A percentile compares a stretch with the other conserved stretches of the same genome.
phyloP scores from a whole-genome alignment of 2,888 invertebrate genomes.

The Fragum sueziense region DNA sequence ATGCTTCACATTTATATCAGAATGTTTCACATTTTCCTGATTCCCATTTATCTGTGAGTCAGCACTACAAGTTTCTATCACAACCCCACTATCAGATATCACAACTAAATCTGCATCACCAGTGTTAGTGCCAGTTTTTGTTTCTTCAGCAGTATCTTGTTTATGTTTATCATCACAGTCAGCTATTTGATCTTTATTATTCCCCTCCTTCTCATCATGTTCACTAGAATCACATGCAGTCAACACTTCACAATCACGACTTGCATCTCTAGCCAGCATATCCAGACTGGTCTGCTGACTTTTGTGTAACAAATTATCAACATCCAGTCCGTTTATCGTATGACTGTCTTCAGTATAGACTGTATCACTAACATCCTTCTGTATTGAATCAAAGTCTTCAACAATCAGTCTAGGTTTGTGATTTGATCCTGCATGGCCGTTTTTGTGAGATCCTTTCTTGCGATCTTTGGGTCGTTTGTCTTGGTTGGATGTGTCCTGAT shows the following conservation, averaged over 20 bases:
- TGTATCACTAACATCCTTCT: slow-evolving; percentile 60
- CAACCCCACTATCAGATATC: slow-evolving; percentile 74
- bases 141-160: background rate
- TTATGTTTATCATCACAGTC: slow-evolving; percentile 5
- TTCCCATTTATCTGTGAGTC: background rate
- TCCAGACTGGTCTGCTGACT: slow-evolving; percentile 61
- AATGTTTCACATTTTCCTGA: background rate
- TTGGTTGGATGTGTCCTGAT: slow-evolving; percentile 56
- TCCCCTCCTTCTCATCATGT: background rate
- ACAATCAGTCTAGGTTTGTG: slow-evolving; percentile 38
- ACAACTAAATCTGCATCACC: slow-evolving; percentile 59
- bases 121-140: slow-evolving; percentile 19
- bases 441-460: slow-evolving; percentile 42
- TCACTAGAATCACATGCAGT: slow-evolving; percentile 19
- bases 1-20: background rate
- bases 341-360: slow-evolving; percentile 61
- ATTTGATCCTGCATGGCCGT: slow-evolving; percentile 40
- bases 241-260: slow-evolving; percentile 37
- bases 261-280: slow-evolving; percentile 39
- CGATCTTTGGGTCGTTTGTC: slow-evolving; percentile 57
- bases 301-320: slow-evolving; percentile 50
- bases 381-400: slow-evolving; percentile 38
- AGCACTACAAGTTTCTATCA: slow-evolving; percentile 39
- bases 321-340: slow-evolving; percentile 34
- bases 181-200: background rate